Base-by-base conservation (phyloP, 2,113 vertebrate species). In the Tragelaphus buxtoni region DNA sequence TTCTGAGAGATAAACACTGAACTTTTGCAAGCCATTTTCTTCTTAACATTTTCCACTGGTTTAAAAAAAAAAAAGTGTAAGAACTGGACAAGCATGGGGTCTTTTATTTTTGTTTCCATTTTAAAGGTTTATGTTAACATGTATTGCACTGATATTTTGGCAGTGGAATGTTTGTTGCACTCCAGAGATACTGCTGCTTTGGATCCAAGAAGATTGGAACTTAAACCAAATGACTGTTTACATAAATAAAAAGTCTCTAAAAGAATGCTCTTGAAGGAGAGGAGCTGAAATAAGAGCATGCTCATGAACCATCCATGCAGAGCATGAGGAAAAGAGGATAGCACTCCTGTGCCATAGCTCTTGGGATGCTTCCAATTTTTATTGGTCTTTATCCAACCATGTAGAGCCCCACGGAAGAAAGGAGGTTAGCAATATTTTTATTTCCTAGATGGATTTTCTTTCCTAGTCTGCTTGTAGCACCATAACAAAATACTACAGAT, bases 1-100 rank as follows among this genome's bases (percentile, higher is more conserved):
- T 56, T 45, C 32, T 9, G n/a, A 92, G 89, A 94, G 93, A 88
- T 56, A 96, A 96, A 88, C 49, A 65, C 61, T 87, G 82, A 94
- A 61, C 47, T 87, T 88, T 17, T 86, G 42, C 32, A 51, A 51
- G 39, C 4, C 20, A 28, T 89, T 91, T 93, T 91, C 83, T 95
- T 94, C 58, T 88, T 94, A 77, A 76, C 1, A 7, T 82, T 94
- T 95, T 91, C 14, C 12, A 13, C 82, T 51, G 32, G 22, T 84
- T 90, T 84, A 4, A 47, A 79, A 53, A 74, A 81, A 28, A 1
- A 14, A 74, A 81, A 58, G 22, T 53, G 1, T 30, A 83, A 93
- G 76, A 77, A 63, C 55, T 72, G 53, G 61, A 72, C 26, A 82
- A 30, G 14, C 61, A 18, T 17, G 58, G 14, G 22, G 30, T 77